Evolutionary conservation across 2,888 invertebrate genomes (phyloP).

Genomic region (Lasioglossum morio): DNA sequence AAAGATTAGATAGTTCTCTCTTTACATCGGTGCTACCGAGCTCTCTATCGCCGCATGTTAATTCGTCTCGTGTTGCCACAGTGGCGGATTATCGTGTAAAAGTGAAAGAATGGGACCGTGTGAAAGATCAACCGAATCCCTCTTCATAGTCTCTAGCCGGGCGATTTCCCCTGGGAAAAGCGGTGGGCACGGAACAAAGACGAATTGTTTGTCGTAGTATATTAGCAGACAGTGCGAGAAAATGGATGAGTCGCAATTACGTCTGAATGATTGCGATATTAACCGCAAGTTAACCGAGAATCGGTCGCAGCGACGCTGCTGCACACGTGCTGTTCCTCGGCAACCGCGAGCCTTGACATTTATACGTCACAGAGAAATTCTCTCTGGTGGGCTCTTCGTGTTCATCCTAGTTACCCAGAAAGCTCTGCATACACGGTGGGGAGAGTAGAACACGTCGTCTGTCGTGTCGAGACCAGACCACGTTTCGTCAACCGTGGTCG

Average conservation of each 20-base stretch:
- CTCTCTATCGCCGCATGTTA: background rate
- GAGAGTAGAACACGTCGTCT: background rate
- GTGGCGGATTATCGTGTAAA: background rate
- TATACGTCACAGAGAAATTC: constrained; percentile 57
- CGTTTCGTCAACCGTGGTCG: constrained; percentile 7
- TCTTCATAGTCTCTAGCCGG: background rate
- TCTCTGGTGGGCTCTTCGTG: constrained; percentile 20
- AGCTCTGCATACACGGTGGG: background rate
- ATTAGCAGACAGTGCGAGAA: constrained; percentile 14
- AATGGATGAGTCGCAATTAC: constrained; percentile 42
- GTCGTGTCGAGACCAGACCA: background rate
- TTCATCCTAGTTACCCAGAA: constrained; percentile 31
- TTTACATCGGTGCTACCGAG: background rate
- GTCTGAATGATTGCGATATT: constrained; percentile 62
- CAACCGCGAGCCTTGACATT: constrained; percentile 58
- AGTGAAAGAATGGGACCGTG: background rate
- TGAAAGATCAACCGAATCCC: background rate
- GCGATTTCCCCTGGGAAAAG: constrained; percentile 24
- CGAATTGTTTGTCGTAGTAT: constrained; percentile 38
- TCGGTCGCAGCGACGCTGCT: constrained; percentile 28
- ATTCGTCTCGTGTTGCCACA: background rate
- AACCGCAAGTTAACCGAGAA: constrained; percentile 51
- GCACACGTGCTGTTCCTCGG: constrained; percentile 41
- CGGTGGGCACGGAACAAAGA: constrained; percentile 22
- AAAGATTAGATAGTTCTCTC: background rate